Evolutionary conservation across 2,113 vertebrate species (phyloP).

Genomic region (Anas platyrhynchos): DNA sequence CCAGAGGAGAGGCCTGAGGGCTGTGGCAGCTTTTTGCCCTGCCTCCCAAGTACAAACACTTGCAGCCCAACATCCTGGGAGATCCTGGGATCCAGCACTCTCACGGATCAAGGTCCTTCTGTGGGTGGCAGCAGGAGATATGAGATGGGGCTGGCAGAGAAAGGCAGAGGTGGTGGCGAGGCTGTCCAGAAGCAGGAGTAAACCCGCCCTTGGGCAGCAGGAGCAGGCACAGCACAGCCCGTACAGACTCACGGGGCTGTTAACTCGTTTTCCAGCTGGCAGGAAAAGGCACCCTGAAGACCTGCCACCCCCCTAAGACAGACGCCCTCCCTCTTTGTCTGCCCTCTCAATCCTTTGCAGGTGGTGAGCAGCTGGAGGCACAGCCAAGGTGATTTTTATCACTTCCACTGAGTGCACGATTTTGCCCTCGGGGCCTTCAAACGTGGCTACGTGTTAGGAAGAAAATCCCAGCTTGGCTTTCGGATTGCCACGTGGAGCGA

Average conservation of each 20-base stretch:
- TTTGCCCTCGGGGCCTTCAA: background rate
- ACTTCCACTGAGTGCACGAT: background rate
- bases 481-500: background rate
- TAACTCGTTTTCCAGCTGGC: background rate
- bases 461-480: conserved; percentile 1
- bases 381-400: background rate
- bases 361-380: background rate
- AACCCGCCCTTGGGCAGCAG: background rate
- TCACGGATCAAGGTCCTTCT: background rate
- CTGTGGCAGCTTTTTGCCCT: background rate
- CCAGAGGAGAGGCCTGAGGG: rapidly evolving
- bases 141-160: background rate
- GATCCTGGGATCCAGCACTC: background rate
- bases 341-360: background rate
- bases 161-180: background rate
- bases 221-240: background rate
- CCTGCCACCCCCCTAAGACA: background rate
- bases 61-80: background rate
- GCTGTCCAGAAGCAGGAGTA: too few species aligned
- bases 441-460: background rate
- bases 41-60: rapidly evolving
- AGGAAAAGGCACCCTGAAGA: background rate
- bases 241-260: background rate
- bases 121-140: background rate
- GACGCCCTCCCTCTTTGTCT: background rate